Percentiles rank a stretch among this genome's conserved stretches.
These are phyloP conservation scores for Anguilla pacifica DNA, from an alignment of 2,797 vertebrate genomes.

Conservation along the genomic window DNA sequence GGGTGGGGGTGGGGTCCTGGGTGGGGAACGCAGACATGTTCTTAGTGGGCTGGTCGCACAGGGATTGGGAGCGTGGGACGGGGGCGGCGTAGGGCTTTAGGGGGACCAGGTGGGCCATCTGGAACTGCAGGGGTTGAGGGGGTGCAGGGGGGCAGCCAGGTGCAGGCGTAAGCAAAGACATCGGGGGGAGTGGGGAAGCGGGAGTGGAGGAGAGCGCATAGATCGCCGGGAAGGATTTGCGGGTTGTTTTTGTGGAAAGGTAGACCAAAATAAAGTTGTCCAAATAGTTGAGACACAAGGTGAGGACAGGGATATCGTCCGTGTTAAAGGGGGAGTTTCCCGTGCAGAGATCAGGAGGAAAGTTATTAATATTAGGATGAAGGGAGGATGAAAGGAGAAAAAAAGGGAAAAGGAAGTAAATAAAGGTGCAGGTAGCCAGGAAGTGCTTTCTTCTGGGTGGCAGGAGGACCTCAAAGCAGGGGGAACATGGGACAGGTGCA, in stretches of 20 bases:
- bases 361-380: constrained; percentile 28
- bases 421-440: constrained; percentile 23
- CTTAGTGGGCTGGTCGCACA: constrained; percentile 91
- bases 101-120: constrained; percentile 89
- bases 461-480: not conserved
- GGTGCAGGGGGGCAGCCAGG: constrained; percentile 49
- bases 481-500: constrained; percentile 6
- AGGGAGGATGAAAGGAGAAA: constrained; percentile 20
- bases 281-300: not conserved
- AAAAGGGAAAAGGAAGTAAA: constrained; percentile 34
- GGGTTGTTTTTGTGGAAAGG: constrained; percentile 17
- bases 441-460: constrained; percentile 5
- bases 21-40: constrained; percentile 90
- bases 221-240: not conserved
- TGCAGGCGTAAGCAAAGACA: constrained; percentile 10
- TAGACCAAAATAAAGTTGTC: not conserved
- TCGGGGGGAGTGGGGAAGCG: not conserved
- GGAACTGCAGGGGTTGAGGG: constrained; percentile 72
- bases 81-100: constrained; percentile 90
- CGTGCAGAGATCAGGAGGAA: constrained; percentile 20
- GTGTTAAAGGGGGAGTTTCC: not conserved
- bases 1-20: constrained; percentile 79
- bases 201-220: not conserved
- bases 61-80: constrained; percentile 91
- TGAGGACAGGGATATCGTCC: constrained; percentile 7